These are phyloP conservation scores for Nephrotoma appendiculata DNA, from an alignment of 2,888 invertebrate species.

Conservation along the genomic window DNA sequence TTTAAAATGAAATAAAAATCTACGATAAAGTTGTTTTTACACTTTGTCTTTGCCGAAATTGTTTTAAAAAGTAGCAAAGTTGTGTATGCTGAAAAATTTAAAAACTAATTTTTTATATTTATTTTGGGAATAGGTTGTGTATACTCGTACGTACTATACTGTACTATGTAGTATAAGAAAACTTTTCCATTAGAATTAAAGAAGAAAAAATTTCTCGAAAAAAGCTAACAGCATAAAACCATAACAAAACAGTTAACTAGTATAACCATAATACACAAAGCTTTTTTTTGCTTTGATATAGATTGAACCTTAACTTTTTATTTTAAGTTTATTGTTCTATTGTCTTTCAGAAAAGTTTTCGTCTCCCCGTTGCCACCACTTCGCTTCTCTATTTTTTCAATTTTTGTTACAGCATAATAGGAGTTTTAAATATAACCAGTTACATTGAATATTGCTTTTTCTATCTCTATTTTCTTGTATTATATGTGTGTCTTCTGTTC, in stretches of 20 bases:
- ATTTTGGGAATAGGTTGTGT: not conserved
- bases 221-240: not conserved
- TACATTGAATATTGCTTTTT: not conserved
- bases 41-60: not conserved
- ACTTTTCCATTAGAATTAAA: not conserved
- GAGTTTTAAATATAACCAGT: not conserved
- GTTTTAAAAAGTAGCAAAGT: not conserved
- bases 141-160: not conserved
- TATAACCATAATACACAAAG: not conserved
- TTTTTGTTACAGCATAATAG: not conserved
- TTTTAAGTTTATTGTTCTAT: not conserved
- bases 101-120: not conserved
- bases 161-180: not conserved
- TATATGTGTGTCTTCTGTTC: not conserved
- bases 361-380: not conserved
- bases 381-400: not conserved
- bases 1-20: not conserved
- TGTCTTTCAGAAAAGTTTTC: not conserved
- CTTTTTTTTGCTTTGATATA: not conserved
- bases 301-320: not conserved
- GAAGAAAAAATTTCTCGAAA: not conserved
- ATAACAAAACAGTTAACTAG: not conserved
- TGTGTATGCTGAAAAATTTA: not conserved
- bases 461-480: not conserved
- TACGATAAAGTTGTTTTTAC: not conserved